A percentile compares a stretch with the other conserved stretches of the same genome.
Evolutionary conservation across 30 jellyfish, hydroid and myxozoan species (phyloP).

Genomic region (Chrysaora quinquecirrha): DNA sequence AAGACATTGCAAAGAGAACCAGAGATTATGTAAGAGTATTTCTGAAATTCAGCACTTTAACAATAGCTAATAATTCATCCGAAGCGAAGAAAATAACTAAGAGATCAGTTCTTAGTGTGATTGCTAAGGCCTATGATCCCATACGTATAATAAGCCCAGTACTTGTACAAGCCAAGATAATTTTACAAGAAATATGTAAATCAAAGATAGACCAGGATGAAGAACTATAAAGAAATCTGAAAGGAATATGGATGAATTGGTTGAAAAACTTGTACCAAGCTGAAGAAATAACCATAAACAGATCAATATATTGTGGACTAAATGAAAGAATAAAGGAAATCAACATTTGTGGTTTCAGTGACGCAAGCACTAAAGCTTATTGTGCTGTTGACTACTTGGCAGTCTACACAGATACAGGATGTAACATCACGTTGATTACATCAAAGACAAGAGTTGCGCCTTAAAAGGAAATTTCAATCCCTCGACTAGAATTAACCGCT

Average conservation of each 20-base stretch:
- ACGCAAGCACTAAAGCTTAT: constrained; percentile 33
- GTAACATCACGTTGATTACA: not conserved
- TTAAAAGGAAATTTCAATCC: constrained; percentile 3
- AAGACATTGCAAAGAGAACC: not conserved
- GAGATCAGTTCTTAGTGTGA: constrained; percentile 9
- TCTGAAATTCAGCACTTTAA: too few species aligned
- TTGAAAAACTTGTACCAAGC: not conserved
- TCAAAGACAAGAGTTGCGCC: constrained; percentile 51
- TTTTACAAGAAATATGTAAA: constrained; percentile 25
- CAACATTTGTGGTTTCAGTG: constrained; percentile 34
- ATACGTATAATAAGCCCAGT: constrained; percentile 40
- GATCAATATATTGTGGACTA: not conserved
- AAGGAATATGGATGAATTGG: not conserved
- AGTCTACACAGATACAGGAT: not conserved
- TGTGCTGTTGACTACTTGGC: constrained; percentile 18
- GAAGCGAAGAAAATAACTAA: too few species aligned
- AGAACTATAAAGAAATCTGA: not conserved
- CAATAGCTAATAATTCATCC: too few species aligned
- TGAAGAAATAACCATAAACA: not conserved
- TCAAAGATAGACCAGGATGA: constrained; percentile 46
- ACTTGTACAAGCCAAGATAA: constrained; percentile 6
- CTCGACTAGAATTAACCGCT: constrained; percentile 20
- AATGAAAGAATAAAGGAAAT: not conserved
- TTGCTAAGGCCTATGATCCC: constrained; percentile 37
- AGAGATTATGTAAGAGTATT: not conserved